A percentile compares a stretch with the other conserved stretches of the same genome.
Evolutionary conservation across 2,888 invertebrate genomes (phyloP).

Genomic region (Brenthis daphne): DNA sequence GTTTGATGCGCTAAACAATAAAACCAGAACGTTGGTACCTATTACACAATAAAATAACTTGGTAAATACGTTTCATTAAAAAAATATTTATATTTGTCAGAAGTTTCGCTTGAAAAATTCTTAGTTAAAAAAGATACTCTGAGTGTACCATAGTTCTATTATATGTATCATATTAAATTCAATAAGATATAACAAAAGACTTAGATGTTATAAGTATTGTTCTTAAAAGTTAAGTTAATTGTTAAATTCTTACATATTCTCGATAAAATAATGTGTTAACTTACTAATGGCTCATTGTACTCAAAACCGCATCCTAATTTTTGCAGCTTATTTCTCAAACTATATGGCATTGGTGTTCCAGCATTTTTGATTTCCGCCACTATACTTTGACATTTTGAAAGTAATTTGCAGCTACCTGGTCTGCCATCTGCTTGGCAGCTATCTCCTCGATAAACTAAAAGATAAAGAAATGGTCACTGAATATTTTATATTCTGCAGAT

Average conservation of each 20-base stretch:
- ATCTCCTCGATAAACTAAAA: slow-evolving; percentile 46
- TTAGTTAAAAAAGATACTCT: no score
- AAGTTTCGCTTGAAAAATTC: no score
- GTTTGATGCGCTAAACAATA: no score
- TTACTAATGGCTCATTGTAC: slow-evolving; percentile 56
- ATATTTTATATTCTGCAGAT: not conserved
- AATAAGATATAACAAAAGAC: no score
- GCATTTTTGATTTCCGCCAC: slow-evolving; percentile 53
- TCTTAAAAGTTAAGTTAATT: not conserved
- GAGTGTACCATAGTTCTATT: no score
- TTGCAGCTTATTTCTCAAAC: slow-evolving; percentile 54
- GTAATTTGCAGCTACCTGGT: slow-evolving; percentile 50
- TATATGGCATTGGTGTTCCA: slow-evolving; percentile 57
- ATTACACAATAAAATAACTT: no score
- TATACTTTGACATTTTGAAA: slow-evolving; percentile 53
- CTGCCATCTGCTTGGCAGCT: slow-evolving; percentile 36
- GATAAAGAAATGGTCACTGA: slow-evolving; percentile 11
- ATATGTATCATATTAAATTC: no score
- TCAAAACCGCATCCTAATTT: slow-evolving; percentile 60
- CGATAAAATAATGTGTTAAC: slow-evolving; percentile 11
- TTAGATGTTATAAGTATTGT: not conserved
- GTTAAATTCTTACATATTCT: not conserved
- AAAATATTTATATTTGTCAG: no score
- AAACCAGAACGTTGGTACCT: no score
- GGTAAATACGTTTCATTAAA: no score